phyloP scores from a whole-genome alignment of 2,888 invertebrate genomes.

The Schizotus pectinicornis region DNA sequence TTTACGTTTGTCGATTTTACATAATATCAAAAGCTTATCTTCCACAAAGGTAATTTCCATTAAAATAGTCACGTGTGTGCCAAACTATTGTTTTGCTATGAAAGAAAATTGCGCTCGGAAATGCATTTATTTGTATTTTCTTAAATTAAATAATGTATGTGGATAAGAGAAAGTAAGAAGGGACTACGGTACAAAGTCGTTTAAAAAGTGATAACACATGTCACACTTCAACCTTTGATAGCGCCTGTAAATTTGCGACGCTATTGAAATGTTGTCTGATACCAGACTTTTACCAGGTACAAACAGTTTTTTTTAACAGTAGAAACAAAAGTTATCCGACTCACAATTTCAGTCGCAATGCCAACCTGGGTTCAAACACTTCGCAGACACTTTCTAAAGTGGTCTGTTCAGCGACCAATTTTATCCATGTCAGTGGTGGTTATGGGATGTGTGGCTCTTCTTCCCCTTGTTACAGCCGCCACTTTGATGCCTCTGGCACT shows the following conservation, averaged over 20 bases:
- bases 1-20: too few relatives aligned
- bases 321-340: too few relatives aligned
- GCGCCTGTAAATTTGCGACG: not conserved
- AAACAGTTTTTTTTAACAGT: not conserved
- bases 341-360: not conserved
- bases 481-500: constrained; percentile 37
- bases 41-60: too few relatives aligned
- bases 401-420: constrained; percentile 22
- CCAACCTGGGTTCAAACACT: constrained; percentile 2
- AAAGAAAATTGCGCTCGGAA: too few relatives aligned
- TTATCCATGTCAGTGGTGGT: constrained; percentile 32
- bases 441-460: constrained; percentile 27
- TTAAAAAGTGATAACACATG: constrained; percentile 1
- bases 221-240: constrained; percentile 3
- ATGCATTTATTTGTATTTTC: too few relatives aligned
- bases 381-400: constrained; percentile 15
- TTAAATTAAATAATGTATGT: too few relatives aligned
- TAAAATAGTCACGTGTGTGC: too few relatives aligned
- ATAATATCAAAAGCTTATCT: too few relatives aligned
- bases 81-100: too few relatives aligned
- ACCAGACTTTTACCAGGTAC: constrained; percentile 9
- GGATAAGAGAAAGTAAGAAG: too few relatives aligned
- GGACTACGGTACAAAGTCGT: too few relatives aligned
- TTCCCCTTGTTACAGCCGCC: constrained; percentile 38
- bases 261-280: not conserved